phyloP scores from a whole-genome alignment of 1,140 invertebrate species.

The Ladona fulva region DNA sequence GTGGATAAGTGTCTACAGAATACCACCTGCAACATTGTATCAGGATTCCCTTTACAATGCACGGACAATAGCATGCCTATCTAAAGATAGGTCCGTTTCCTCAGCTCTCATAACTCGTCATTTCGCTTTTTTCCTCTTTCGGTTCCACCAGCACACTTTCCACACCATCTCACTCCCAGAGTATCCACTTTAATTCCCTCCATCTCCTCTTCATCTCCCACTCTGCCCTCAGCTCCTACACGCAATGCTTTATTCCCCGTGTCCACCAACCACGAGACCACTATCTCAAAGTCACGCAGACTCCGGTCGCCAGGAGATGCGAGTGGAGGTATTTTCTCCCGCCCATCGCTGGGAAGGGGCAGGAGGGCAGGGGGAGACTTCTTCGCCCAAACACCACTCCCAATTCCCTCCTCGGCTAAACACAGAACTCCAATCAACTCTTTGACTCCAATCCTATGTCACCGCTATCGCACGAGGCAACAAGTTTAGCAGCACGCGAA shows the following conservation, averaged over 20 bases:
- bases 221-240: not conserved
- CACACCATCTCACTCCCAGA: not conserved
- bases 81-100: no score
- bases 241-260: not conserved
- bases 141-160: not conserved
- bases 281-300: conserved; percentile 3
- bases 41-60: no score
- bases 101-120: no score
- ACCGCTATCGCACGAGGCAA: not conserved
- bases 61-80: no score
- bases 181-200: not conserved
- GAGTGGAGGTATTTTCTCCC: not conserved
- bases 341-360: not conserved
- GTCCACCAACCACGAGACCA: not conserved
- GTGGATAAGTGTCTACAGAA: no score
- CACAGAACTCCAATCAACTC: conserved; percentile 3
- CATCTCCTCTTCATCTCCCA: not conserved
- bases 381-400: not conserved
- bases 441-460: not conserved
- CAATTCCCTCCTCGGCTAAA: not conserved
- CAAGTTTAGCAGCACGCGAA: not conserved
- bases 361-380: not conserved
- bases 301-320: not conserved
- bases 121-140: no score
- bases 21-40: no score